Evolutionary conservation across 2,888 invertebrate genomes (phyloP), one percentile per base, ranked within the genome.

Genomic region (Meliscaeva auricollis): DNA sequence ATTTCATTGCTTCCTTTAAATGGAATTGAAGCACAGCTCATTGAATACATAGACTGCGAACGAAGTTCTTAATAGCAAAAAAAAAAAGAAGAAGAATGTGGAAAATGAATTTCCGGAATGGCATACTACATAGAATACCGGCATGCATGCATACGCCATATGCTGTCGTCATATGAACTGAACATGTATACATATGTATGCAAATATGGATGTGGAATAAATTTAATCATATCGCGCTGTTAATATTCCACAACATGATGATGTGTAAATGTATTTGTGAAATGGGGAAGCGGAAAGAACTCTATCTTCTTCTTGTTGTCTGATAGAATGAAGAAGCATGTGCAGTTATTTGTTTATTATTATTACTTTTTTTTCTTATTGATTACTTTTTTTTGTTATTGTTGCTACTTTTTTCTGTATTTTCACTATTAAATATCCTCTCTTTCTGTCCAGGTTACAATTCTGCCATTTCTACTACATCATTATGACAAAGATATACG

Each of bases 41-140:
- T 15, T 32, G 30, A 32, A 41, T 30, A 56, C 11, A 54, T 41
- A 35, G 11, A 48, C 11, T 8, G 15, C n/a, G 17, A 7, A 50
- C 32, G 78, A 77, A 50, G 32, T 11, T 70, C 30, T 7, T 44
- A 69, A 62, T 13, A 38, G n/a, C n/a, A 68, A 79, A 30, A 64
- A 48, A 11, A 68, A 46, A 48, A 80, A 72, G 26, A 26, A 26
- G 26, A 26, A 26, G 26, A 26, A 26, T 38, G 4, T 41, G 32
- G 20, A 46, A 69, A 85, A 80, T 81, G 76, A 64, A 74, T 81
- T 85, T 85, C 85, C 85, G 85, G 85, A 62, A 72, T 72, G 26
- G 26, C 38, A 68, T 56, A 56, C 22, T 11, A 17, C 48, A 56
- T 3, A n/a, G n/a, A n/a, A 26, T 15, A 30, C 30, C 2, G 17